These are phyloP conservation scores for Hemitrygon akajei DNA, from an alignment of 2,797 vertebrate species.

Conservation along the genomic window DNA sequence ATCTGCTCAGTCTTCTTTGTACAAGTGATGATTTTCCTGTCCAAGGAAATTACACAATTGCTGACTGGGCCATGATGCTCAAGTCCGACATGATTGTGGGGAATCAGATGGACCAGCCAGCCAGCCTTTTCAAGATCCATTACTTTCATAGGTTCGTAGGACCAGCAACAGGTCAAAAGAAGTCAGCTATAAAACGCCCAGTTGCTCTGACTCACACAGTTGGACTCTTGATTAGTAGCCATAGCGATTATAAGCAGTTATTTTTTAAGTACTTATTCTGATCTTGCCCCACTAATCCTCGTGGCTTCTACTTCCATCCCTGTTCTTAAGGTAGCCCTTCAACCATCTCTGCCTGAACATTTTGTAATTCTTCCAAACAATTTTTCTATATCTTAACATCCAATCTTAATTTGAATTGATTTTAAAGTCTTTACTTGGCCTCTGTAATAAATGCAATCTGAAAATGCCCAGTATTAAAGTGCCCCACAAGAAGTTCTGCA, in stretches of 20 bases:
- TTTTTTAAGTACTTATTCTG: not conserved
- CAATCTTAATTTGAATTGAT: not conserved
- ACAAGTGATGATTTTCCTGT: too few relatives aligned
- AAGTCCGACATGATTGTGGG: not conserved
- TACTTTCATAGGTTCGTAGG: not conserved
- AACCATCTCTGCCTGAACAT: not conserved
- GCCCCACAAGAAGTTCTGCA: too few relatives aligned
- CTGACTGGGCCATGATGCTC: not conserved
- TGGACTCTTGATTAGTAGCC: not conserved
- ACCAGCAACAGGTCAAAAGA: not conserved
- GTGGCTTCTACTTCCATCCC: not conserved
- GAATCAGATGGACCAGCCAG: not conserved
- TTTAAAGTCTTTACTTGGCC: too few relatives aligned
- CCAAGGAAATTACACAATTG: not conserved
- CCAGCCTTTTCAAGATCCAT: not conserved
- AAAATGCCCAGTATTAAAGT: too few relatives aligned
- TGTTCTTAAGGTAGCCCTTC: not conserved
- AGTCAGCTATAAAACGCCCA: too few relatives aligned
- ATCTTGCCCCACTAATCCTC: not conserved
- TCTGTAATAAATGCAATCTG: not conserved
- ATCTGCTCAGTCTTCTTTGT: too few relatives aligned
- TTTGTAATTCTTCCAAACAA: not conserved
- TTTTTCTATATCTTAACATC: not conserved
- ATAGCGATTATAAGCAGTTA: not conserved
- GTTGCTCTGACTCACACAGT: not conserved